A percentile compares a stretch with the other conserved stretches of the same genome.
phyloP scores from a whole-genome alignment of 2,797 vertebrate genomes.

The Coluber constrictor region DNA sequence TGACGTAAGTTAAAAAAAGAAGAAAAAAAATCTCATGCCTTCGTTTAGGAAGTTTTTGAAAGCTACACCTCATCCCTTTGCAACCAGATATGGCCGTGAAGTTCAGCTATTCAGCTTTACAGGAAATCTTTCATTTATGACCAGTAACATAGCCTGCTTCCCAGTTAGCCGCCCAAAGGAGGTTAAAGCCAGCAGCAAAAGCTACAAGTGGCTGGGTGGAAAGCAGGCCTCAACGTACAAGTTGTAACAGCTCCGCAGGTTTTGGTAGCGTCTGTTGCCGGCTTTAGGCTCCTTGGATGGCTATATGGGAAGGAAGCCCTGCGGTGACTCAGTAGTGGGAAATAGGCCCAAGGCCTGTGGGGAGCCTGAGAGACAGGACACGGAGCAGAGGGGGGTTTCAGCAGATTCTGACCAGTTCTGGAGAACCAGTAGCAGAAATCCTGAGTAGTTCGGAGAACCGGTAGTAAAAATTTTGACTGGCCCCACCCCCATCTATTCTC shows the following conservation, averaged over 20 bases:
- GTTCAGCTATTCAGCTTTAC: neutral
- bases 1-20: neutral
- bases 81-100: neutral
- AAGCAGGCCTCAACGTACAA: neutral
- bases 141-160: neutral
- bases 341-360: neutral
- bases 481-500: too few species aligned
- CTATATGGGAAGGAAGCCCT: neutral
- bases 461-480: too few species aligned
- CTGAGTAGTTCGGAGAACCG: too few species aligned
- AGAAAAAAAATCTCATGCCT: neutral
- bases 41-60: neutral
- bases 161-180: neutral
- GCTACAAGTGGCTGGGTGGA: neutral
- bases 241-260: neutral
- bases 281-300: neutral
- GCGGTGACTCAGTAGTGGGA: too few species aligned
- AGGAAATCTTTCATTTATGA: neutral
- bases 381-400: neutral
- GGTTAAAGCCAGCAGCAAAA: neutral
- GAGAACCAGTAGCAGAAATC: too few species aligned
- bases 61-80: neutral
- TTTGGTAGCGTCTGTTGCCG: neutral
- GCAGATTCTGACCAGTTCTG: too few species aligned
- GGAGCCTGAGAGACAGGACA: neutral